These are phyloP conservation scores for Ceramica pisi DNA, from an alignment of 2,888 invertebrate species.

Conservation along the genomic window DNA sequence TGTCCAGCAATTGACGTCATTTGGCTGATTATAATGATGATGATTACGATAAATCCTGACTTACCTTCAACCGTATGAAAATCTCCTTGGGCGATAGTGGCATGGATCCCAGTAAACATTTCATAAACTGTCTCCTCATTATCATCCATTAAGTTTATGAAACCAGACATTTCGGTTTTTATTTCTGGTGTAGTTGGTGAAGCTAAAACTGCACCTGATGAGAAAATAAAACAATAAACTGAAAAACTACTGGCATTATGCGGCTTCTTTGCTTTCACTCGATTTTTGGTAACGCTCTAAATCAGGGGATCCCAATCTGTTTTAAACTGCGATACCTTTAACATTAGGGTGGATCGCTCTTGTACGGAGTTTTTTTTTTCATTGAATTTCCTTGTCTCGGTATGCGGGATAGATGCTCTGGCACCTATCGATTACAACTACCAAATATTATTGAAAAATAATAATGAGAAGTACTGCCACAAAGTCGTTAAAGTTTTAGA, in stretches of 20 bases:
- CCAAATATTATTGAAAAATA: no score
- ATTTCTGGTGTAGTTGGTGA: constrained; percentile 40
- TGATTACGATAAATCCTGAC: not conserved
- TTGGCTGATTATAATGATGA: not conserved
- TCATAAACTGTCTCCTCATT: not conserved
- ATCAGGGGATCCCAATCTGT: not conserved
- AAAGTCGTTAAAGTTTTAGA: no score
- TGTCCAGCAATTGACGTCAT: no score
- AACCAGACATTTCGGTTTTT: constrained; percentile 7
- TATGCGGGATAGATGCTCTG: no score
- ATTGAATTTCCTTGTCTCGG: no score
- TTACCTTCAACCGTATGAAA: constrained; percentile 35
- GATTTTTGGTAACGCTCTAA: not conserved
- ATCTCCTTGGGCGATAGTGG: constrained; percentile 35
- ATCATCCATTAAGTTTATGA: not conserved
- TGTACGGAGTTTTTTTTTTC: no score
- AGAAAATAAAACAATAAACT: not conserved
- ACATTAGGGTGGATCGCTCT: no score
- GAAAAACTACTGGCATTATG: not conserved
- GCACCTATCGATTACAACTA: no score
- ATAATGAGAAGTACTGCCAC: no score
- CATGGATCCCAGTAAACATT: constrained; percentile 49
- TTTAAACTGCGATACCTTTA: no score
- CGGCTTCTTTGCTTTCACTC: not conserved
- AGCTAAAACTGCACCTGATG: constrained; percentile 44